Conservation (phyloP, 2,797 vertebrate species). For the Tiaroga cobitis region DNA sequence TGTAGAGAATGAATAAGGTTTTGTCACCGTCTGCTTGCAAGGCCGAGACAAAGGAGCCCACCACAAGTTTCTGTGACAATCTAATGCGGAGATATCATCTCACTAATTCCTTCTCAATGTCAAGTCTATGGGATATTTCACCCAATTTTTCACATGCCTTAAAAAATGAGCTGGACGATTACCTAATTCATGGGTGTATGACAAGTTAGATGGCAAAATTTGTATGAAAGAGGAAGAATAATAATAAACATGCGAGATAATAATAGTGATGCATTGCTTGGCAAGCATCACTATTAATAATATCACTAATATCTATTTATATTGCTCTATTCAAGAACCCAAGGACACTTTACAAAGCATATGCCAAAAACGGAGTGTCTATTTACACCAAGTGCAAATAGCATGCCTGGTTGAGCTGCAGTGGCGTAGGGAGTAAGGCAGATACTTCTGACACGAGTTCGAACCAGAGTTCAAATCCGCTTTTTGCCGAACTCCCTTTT, state of each 20-base stretch:
- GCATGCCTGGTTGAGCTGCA: no score
- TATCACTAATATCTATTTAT: background rate
- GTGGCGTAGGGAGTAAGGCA: no score
- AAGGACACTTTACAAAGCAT: no score
- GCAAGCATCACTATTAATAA: background rate
- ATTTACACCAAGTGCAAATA: no score
- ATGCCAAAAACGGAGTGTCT: no score
- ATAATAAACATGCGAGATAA: background rate
- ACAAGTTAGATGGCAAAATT: background rate
- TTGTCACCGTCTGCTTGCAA: background rate
- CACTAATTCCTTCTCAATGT: background rate
- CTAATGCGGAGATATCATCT: background rate
- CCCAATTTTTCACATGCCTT: background rate
- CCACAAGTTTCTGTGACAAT: background rate
- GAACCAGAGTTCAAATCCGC: no score
- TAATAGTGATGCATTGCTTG: background rate
- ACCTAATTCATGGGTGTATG: background rate
- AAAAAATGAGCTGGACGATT: background rate
- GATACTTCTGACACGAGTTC: no score
- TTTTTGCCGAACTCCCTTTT: no score
- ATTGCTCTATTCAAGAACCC: no score
- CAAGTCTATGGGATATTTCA: background rate
- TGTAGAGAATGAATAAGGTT: background rate
- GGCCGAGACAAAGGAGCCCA: background rate
- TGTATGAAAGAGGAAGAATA: background rate